Percentiles rank a stretch among this genome's conserved stretches.
Conservation (phyloP, 1,140 invertebrate genomes). For the Ganaspis sp. region DNA sequence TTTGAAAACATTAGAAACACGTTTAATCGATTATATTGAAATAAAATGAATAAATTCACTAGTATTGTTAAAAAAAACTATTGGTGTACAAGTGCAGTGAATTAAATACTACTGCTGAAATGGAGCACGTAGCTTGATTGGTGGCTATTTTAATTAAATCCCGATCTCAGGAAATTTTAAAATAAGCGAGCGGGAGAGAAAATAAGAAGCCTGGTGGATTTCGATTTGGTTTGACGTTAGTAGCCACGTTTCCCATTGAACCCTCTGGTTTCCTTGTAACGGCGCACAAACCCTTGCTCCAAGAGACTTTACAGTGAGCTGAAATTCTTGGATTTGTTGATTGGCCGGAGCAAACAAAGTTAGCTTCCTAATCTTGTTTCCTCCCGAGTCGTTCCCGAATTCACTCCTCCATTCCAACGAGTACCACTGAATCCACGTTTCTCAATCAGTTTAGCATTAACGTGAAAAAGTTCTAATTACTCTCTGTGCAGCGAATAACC, state of each 20-base stretch:
- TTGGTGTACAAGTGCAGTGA: too few species aligned
- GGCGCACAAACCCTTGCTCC: not conserved
- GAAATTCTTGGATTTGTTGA: conserved; percentile 67
- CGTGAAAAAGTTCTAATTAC: conserved; percentile 70
- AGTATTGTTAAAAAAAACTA: too few species aligned
- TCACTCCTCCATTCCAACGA: conserved; percentile 53
- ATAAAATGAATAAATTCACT: too few species aligned
- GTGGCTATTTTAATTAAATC: not conserved
- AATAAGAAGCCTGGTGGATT: not conserved
- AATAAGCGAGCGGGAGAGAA: not conserved
- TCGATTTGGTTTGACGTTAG: conserved; percentile 15
- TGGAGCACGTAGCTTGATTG: not conserved
- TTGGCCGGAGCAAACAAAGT: conserved; percentile 70
- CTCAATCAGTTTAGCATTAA: conserved; percentile 70
- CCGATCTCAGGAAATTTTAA: not conserved
- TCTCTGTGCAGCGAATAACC: conserved; percentile 63
- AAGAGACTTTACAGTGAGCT: conserved; percentile 54
- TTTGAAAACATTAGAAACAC: too few species aligned
- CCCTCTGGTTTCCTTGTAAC: not conserved
- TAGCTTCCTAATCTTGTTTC: conserved; percentile 71
- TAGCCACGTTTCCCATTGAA: conserved; percentile 8
- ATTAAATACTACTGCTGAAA: not conserved
- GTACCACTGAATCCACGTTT: conserved; percentile 52
- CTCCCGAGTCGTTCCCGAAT: conserved; percentile 64
- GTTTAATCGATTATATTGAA: too few species aligned